A percentile compares a stretch with the other conserved stretches of the same genome.
Evolutionary conservation across 1,140 invertebrate species (phyloP).

Genomic region (Calephelis virginiensis): DNA sequence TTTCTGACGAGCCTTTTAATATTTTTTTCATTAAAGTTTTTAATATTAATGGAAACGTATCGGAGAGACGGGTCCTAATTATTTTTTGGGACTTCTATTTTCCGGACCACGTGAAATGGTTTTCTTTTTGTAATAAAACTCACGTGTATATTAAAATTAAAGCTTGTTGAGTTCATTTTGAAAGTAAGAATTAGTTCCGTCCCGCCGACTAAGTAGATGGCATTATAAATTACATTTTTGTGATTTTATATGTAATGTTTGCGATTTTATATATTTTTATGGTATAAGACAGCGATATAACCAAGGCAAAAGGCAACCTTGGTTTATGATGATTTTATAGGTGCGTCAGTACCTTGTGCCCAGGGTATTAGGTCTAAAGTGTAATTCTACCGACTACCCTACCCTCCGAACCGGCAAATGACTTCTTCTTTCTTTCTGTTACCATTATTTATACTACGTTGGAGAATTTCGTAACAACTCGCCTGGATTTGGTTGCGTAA

Average conservation of each 20-base stretch:
- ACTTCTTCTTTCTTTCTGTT: no score
- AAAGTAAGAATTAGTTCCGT: conserved; percentile 40
- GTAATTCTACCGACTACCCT: no score
- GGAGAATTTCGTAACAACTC: no score
- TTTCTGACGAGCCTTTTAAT: conserved; percentile 66
- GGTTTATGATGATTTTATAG: no score
- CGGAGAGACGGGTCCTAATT: conserved; percentile 58
- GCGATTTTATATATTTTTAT: no score
- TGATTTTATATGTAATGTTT: background rate
- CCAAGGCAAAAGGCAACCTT: no score
- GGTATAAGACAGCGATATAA: no score
- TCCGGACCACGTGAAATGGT: conserved; percentile 36
- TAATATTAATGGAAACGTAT: conserved; percentile 74
- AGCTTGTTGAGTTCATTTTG: conserved; percentile 35
- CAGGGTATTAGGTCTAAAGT: no score
- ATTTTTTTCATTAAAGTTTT: conserved; percentile 78
- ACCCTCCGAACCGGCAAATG: no score
- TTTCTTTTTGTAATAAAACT: conserved; percentile 37
- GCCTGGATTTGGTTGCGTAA: no score
- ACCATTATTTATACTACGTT: no score
- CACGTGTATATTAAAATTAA: conserved; percentile 39
- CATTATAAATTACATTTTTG: conserved; percentile 10
- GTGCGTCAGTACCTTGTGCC: no score
- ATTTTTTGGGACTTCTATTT: conserved; percentile 60
- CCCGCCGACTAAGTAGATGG: conserved; percentile 22